Evolutionary conservation across 1,140 invertebrate species (phyloP), one percentile per base, ranked within the genome.

Genomic region (Druon quercuslanigerum): DNA sequence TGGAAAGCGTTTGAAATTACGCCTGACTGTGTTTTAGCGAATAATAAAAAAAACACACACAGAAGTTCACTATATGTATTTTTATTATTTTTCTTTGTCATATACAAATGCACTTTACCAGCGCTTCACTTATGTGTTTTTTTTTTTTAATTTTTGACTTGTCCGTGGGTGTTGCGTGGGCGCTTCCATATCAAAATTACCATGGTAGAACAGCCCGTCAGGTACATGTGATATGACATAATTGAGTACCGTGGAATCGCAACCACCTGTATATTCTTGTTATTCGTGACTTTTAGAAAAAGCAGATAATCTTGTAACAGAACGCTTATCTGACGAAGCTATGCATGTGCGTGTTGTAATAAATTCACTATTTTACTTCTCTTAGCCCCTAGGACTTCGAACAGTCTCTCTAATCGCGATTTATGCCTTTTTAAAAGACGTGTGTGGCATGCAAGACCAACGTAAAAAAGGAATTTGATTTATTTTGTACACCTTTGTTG

Each of bases 101-200:
- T 25, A 9, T 66, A 25, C 33, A 66, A 66, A 66, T 33, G 57
- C 57, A 66, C 57, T 66, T 66, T 66, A 66, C 57, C 25, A 66
- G 16, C 57, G 60, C 25, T 52, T 54, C 72, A 52, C 54, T 73
- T 73, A 14, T 54, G 54, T 33, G 7, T 73, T 9, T 25, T 8
- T 17, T 33, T 50, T 33, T 14, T 73, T 52, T 40, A 19, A 11
- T 52, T 50, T 66, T 13, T 16, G 1, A 33, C 16, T 66, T 66
- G 25, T 46, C 40, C 40, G 20, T 33, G 3, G 16, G 46, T 66
- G 50, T 50, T n/a, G 51, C 46, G 40, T 60, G 57, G 25, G 60
- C 40, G 60, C n/a, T n/a, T 46, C 74, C 14, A 72, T 78, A 78
- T 75, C 40, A 50, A 76, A 81, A 78, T 81, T 74, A 76, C 74